A percentile compares a stretch with the other conserved stretches of the same genome.
Conservation (phyloP, 2,888 invertebrate species). For the Meandrusa payeni region DNA sequence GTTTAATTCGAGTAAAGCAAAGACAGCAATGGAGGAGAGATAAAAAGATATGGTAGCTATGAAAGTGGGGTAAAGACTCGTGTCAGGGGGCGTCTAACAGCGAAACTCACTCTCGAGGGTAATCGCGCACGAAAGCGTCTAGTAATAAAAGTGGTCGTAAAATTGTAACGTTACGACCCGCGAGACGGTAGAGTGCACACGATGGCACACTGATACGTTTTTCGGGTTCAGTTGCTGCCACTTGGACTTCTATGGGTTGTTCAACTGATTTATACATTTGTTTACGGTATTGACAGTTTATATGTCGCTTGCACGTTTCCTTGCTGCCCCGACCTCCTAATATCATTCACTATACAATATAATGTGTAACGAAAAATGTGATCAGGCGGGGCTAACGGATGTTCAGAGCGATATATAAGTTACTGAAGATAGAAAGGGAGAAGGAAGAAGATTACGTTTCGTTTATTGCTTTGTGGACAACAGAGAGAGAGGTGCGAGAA, state of each 20-base stretch:
- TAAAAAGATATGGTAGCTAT: slow-evolving; percentile 34
- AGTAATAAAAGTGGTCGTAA: slow-evolving; percentile 78
- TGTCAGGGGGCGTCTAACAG: slow-evolving; percentile 67
- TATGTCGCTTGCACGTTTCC: slow-evolving; percentile 28
- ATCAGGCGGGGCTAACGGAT: no score
- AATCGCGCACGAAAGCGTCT: slow-evolving; percentile 80
- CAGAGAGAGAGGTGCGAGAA: no score
- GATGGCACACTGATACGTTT: slow-evolving; percentile 73
- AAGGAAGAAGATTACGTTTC: no score
- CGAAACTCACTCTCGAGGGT: slow-evolving; percentile 80
- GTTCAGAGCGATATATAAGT: no score
- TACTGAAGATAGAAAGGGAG: no score
- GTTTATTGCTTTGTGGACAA: no score
- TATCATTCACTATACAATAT: slow-evolving; percentile 18
- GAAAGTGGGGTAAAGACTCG: slow-evolving; percentile 46
- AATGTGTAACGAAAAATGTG: no score
- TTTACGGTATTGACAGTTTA: slow-evolving; percentile 49
- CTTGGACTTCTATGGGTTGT: slow-evolving; percentile 40
- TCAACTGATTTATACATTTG: slow-evolving; percentile 59
- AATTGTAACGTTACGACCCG: slow-evolving; percentile 77
- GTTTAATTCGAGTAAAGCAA: slow-evolving; percentile 6
- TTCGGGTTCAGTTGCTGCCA: slow-evolving; percentile 55
- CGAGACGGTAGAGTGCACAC: slow-evolving; percentile 71
- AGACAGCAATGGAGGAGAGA: slow-evolving; percentile 48
- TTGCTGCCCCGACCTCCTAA: slow-evolving; percentile 19